Percentiles rank a stretch among this genome's conserved stretches.
These are phyloP conservation scores for Pteropus alecto DNA, from an alignment of 2,113 vertebrate genomes.

Conservation along the genomic window DNA sequence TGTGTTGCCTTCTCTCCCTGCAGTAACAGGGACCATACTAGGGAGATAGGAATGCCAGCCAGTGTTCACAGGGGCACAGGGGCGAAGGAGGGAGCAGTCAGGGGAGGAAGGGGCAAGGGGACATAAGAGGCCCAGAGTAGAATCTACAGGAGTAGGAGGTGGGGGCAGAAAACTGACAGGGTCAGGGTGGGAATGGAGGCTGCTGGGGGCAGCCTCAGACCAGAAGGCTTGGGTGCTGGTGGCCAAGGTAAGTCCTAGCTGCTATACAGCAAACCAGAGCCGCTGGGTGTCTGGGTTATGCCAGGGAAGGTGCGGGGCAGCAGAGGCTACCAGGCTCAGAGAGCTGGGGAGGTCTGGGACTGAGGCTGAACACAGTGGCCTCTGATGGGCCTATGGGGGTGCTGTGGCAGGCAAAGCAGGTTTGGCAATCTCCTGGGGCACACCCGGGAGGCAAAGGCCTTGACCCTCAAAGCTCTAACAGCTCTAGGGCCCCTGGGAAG, in stretches of 20 bases:
- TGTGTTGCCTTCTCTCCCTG: not conserved
- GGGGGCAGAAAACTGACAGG: not conserved
- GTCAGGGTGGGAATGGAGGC: not conserved
- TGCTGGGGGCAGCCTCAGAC: not conserved
- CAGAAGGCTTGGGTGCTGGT: not conserved
- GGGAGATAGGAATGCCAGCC: not conserved
- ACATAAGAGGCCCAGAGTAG: too few species aligned
- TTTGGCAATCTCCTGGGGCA: not conserved
- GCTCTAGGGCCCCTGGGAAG: too few species aligned
- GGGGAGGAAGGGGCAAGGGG: not conserved
- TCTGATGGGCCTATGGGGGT: not conserved
- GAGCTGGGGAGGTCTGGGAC: not conserved
- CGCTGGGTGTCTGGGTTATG: too few species aligned
- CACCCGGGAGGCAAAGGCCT: not conserved
- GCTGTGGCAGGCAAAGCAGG: too few species aligned
- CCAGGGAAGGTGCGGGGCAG: rapidly evolving
- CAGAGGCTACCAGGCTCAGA: not conserved
- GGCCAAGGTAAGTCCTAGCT: not conserved
- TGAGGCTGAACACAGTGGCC: not conserved
- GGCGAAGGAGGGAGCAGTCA: too few species aligned
- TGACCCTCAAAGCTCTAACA: not conserved
- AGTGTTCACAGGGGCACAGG: not conserved
- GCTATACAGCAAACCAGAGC: not conserved
- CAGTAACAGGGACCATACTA: not conserved
- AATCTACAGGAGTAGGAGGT: not conserved